phyloP scores from a whole-genome alignment of 2,797 vertebrate genomes.

The Darevskia mixta region DNA sequence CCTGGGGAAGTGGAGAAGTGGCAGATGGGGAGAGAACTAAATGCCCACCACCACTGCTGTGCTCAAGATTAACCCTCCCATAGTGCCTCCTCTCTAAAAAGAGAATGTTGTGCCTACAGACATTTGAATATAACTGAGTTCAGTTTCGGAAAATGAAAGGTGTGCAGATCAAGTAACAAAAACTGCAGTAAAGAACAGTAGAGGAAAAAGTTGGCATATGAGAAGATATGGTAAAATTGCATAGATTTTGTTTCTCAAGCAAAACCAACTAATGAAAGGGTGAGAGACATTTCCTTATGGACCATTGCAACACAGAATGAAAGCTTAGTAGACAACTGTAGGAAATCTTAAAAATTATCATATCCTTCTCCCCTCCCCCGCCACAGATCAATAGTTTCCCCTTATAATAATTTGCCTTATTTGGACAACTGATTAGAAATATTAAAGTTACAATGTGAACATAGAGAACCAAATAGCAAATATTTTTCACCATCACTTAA shows the following conservation, averaged over 20 bases:
- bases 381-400: slow-evolving; percentile 36
- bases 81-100: too few species aligned
- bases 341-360: slow-evolving; percentile 57
- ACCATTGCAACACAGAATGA: background rate
- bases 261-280: slow-evolving; percentile 47
- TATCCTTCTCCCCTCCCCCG: background rate
- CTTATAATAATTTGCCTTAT: slow-evolving; percentile 52
- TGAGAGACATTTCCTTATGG: background rate
- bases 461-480: background rate
- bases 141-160: slow-evolving; percentile 63
- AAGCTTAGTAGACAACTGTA: slow-evolving; percentile 50
- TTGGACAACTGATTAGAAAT: slow-evolving; percentile 55
- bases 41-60: background rate
- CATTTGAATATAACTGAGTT: background rate
- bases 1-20: background rate
- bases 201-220: too few species aligned
- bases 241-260: slow-evolving; percentile 44
- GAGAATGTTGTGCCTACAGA: background rate
- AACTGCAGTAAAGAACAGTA: too few species aligned
- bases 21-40: background rate
- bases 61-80: background rate
- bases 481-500: slow-evolving; percentile 7
- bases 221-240: slow-evolving; percentile 51
- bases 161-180: slow-evolving; percentile 30
- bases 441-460: slow-evolving; percentile 42